Conservation (phyloP, 1,140 invertebrate species). For the Alviniconcha marisindica region DNA sequence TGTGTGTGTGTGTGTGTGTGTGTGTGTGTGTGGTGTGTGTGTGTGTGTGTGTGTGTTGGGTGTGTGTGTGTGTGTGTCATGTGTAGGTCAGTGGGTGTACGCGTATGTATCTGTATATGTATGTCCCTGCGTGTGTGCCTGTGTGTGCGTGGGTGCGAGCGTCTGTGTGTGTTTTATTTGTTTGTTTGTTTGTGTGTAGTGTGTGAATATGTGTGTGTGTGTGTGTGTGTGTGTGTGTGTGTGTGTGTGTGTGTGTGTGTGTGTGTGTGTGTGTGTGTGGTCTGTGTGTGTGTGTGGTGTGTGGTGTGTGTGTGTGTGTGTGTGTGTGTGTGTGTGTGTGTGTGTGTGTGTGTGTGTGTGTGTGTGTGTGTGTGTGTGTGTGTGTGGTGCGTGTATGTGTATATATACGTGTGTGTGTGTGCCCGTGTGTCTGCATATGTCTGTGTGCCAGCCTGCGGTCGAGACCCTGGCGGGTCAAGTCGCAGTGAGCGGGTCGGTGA, state of each 20-base stretch:
- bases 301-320: not conserved
- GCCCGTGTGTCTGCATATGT: not conserved
- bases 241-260: not conserved
- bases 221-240: not conserved
- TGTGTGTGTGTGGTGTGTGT: too few relatives aligned
- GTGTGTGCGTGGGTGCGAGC: too few relatives aligned
- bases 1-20: not conserved
- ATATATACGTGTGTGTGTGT: not conserved
- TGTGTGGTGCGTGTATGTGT: too few relatives aligned
- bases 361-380: not conserved
- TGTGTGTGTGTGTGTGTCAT: not conserved
- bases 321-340: not conserved
- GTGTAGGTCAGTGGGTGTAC: too few relatives aligned
- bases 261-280: not conserved
- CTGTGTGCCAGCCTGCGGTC: not conserved
- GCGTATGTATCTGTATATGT: too few relatives aligned
- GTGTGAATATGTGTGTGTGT: not conserved
- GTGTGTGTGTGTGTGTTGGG: constrained; percentile 6
- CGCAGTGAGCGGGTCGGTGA: too few relatives aligned
- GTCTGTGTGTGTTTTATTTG: not conserved
- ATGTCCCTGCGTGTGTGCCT: not conserved
- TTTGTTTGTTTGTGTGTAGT: not conserved
- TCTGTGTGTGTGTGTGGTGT: too few relatives aligned
- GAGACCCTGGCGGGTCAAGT: too few relatives aligned
- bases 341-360: not conserved